Conservation (phyloP, 2,888 invertebrate genomes). For the Calameuta idolon region DNA sequence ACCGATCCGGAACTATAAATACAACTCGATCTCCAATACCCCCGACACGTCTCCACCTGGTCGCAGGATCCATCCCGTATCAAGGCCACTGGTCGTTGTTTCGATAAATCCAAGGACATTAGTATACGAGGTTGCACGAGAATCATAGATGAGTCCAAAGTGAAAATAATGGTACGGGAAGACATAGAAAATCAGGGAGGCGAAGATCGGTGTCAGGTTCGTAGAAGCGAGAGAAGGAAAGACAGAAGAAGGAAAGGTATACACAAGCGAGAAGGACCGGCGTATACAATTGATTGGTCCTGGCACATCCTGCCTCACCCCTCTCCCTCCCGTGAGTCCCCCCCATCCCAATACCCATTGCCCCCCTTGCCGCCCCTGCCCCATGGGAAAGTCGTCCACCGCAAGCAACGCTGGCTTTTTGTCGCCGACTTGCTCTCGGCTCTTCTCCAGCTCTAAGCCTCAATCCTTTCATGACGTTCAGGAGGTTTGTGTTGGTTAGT, state of each 20-base stretch:
- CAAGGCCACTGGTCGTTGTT: not conserved
- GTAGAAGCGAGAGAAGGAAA: constrained; percentile 32
- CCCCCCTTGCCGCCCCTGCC: constrained; percentile 34
- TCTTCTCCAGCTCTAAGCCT: constrained; percentile 29
- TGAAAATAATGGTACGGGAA: not conserved
- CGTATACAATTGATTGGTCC: constrained; percentile 66
- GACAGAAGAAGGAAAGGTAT: constrained; percentile 30
- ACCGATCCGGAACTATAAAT: constrained; percentile 35
- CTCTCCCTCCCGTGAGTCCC: not conserved
- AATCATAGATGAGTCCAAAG: not conserved
- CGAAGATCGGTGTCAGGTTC: constrained; percentile 5
- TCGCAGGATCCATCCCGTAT: not conserved
- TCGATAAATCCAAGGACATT: not conserved
- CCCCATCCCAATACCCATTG: not conserved
- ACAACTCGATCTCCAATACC: not conserved
- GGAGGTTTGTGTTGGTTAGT: not conserved
- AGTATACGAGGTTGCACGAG: not conserved
- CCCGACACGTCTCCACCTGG: not conserved
- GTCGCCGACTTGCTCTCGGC: constrained; percentile 23
- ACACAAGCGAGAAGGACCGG: constrained; percentile 49
- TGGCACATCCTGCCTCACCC: constrained; percentile 62
- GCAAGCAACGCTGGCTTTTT: constrained; percentile 32
- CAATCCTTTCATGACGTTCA: not conserved
- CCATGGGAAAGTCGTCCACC: constrained; percentile 64
- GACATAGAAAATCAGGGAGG: not conserved